Conservation (phyloP, 1,140 invertebrate species). For the Solenopsis fugax region DNA sequence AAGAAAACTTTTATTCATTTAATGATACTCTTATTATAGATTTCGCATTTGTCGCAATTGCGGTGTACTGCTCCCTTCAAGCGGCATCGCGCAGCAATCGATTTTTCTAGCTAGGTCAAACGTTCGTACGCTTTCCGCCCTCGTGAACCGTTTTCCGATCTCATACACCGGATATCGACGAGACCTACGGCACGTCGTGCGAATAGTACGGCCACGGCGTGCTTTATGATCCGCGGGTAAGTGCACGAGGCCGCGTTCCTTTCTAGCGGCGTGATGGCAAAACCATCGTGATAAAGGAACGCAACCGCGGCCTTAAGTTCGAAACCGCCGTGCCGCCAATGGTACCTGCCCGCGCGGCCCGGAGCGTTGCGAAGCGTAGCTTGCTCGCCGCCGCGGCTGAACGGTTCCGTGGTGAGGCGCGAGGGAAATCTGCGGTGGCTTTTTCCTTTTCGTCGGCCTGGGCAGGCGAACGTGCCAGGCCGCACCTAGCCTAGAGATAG, state of each 20-base stretch:
- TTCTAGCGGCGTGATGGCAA: constrained; percentile 78
- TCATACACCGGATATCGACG: constrained; percentile 27
- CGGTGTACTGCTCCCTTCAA: not conserved
- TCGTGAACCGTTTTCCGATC: not conserved
- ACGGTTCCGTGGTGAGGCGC: constrained; percentile 54
- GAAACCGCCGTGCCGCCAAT: constrained; percentile 58
- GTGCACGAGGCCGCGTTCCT: constrained; percentile 73
- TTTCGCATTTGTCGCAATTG: not conserved
- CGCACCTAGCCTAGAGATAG: constrained; percentile 67
- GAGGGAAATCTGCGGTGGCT: constrained; percentile 69
- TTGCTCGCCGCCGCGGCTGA: constrained; percentile 34
- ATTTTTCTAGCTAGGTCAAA: not conserved
- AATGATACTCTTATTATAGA: not conserved
- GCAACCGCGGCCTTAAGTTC: constrained; percentile 36
- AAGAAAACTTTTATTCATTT: not conserved
- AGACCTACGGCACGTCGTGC: constrained; percentile 53
- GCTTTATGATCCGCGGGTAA: constrained; percentile 77
- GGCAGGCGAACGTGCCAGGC: constrained; percentile 57
- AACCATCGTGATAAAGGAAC: constrained; percentile 80
- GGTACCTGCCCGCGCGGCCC: constrained; percentile 27
- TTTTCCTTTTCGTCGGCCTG: constrained; percentile 60
- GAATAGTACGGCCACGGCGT: constrained; percentile 75
- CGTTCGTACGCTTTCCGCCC: not conserved
- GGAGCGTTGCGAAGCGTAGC: constrained; percentile 31
- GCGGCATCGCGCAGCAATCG: not conserved